Evolutionary conservation across 2,113 vertebrate genomes (phyloP), one percentile per base, ranked within the genome.

Genomic region (Brachypteracias leptosomus): DNA sequence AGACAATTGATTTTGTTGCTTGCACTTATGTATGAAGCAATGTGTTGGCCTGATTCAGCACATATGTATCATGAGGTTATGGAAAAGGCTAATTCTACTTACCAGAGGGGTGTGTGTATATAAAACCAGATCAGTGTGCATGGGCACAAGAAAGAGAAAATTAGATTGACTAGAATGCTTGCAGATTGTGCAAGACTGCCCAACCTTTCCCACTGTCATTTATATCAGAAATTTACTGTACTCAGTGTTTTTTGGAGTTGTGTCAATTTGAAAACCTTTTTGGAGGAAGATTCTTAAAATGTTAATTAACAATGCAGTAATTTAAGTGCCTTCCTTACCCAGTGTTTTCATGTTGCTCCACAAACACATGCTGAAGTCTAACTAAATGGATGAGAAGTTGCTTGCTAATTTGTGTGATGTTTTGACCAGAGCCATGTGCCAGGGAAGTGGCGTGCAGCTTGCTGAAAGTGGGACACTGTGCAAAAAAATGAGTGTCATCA

Each of bases 1-100:
- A 91, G 93, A 93, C 82, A 95, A 97, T 95, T 95, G 96, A 96
- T 97, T 96, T 95, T 96, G 67, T 68, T 94, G 81, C 76, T 65
- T 91, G 90, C 79, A 74, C 84, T 96, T 93, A 90, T 26, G 70
- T 73, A 88, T 93, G 78, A 91, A 96, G 68, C 78, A 83, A 79
- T 35, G 63, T 57, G 8, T 74, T 93, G 81, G 80, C 78, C 94
- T 97, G 84, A 90, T 85, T 96, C 94, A 97, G 96, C 96, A 96
- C 63, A 42, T 77, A 70, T n/a, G 46, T 71, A 33, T 59, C 8
- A n/a, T 16, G 67, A 88, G 71, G 36, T 44, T 88, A 36, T 33
- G 46, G 92, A 76, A 94, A 52, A 88, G 29, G 71, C 68, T 95
- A 36, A 75, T 77, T 57, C 67, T 66, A 3, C 61, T 88, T 84